These are phyloP conservation scores for Hippocampus guttulatus DNA, from an alignment of 2,113 vertebrate species.

Conservation along the genomic window DNA sequence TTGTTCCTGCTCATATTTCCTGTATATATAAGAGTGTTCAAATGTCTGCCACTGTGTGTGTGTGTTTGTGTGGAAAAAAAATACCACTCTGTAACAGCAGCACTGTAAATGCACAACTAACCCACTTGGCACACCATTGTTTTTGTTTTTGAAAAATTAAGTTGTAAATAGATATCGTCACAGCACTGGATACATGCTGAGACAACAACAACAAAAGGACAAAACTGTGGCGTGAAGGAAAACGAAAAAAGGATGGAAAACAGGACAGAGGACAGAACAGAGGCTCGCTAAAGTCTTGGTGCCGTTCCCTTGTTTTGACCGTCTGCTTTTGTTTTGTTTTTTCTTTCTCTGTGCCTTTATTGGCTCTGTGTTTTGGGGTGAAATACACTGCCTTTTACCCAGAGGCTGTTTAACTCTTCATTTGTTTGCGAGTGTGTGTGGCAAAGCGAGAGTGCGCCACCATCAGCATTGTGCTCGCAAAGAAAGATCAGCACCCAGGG, in stretches of 20 bases:
- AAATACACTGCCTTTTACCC: constrained; percentile 63
- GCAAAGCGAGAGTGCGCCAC: constrained; percentile 34
- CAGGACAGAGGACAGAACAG: constrained; percentile 29
- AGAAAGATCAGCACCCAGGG: constrained; percentile 11
- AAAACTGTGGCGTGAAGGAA: constrained; percentile 6
- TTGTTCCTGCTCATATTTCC: constrained; percentile 24
- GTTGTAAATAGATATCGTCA: constrained; percentile 34
- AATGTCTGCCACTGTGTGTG: constrained; percentile 53
- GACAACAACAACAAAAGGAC: constrained; percentile 34
- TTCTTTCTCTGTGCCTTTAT: constrained; percentile 40
- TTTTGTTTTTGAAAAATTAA: background rate
- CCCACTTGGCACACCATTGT: constrained; percentile 7
- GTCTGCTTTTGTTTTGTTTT: constrained; percentile 39
- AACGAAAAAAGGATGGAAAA: background rate
- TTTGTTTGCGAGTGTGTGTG: constrained; percentile 25
- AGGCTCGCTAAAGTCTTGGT: constrained; percentile 13
- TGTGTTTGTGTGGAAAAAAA: background rate
- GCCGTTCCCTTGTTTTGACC: constrained; percentile 11
- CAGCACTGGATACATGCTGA: constrained; percentile 56
- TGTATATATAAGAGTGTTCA: constrained; percentile 51
- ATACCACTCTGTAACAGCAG: constrained; percentile 40
- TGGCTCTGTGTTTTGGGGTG: constrained; percentile 55
- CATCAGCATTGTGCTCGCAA: constrained; percentile 16
- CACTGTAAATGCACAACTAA: constrained; percentile 55
- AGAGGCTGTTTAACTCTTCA: constrained; percentile 52